These are phyloP conservation scores for Thamnophis sirtalis DNA, from an alignment of 2,113 vertebrate genomes.

Conservation along the genomic window DNA sequence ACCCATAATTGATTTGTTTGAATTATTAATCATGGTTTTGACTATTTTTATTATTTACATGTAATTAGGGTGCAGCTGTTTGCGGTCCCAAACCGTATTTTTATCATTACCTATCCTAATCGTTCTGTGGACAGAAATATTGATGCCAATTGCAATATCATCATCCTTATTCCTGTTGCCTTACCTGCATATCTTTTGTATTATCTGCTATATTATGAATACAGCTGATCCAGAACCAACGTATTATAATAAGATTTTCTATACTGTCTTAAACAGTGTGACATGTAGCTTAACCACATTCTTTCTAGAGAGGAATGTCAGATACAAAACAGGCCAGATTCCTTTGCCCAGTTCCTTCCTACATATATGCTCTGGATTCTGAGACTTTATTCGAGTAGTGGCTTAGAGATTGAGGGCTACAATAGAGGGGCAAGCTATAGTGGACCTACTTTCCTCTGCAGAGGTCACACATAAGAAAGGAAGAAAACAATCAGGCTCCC, in stretches of 20 bases:
- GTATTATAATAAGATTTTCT: not conserved
- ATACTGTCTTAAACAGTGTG: not conserved
- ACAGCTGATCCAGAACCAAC: not conserved
- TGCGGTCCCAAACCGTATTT: too few species aligned
- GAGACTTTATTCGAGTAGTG: not conserved
- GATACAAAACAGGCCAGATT: not conserved
- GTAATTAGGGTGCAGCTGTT: too few species aligned
- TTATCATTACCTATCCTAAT: not conserved
- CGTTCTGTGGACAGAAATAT: not conserved
- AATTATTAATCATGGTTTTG: not conserved
- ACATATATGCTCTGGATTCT: not conserved
- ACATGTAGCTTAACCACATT: not conserved
- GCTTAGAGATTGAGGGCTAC: not conserved
- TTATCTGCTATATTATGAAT: not conserved
- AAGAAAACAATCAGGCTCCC: not conserved
- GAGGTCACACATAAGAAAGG: not conserved
- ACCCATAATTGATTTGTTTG: not conserved
- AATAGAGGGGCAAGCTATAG: not conserved
- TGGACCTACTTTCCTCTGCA: not conserved
- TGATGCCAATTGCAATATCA: not conserved
- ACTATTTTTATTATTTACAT: not conserved
- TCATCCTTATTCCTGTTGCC: not conserved
- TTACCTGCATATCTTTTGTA: not conserved
- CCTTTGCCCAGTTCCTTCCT: not conserved
- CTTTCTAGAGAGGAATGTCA: not conserved